These are phyloP conservation scores for Poeciliopsis paucimaculata DNA, from an alignment of 2,797 vertebrate genomes.

Conservation along the genomic window DNA sequence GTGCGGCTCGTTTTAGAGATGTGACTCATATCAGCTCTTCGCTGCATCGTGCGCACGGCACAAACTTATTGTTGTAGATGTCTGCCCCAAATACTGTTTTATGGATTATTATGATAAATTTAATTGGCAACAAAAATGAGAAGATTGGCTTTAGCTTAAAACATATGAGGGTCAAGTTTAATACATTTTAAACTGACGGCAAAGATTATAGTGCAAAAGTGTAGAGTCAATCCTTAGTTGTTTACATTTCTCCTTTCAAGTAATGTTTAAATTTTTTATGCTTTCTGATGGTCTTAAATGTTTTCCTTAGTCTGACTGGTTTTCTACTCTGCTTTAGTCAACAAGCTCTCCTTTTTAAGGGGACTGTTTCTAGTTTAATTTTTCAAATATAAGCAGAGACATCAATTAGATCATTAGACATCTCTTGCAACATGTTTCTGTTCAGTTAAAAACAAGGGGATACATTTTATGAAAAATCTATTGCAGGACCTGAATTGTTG, in stretches of 20 bases:
- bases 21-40: slow-evolving; percentile 71
- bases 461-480: not conserved
- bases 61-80: slow-evolving; percentile 60
- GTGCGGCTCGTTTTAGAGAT: slow-evolving; percentile 71
- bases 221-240: not conserved
- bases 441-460: not conserved
- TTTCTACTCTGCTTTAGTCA: not conserved
- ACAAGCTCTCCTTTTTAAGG: not conserved
- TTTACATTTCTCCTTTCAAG: not conserved
- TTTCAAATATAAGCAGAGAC: not conserved
- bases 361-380: not conserved
- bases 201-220: not conserved
- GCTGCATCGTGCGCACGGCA: slow-evolving; percentile 58
- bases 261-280: not conserved
- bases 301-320: not conserved
- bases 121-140: slow-evolving; percentile 38
- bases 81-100: slow-evolving; percentile 56
- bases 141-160: slow-evolving; percentile 21
- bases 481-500: not conserved
- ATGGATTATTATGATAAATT: slow-evolving; percentile 41
- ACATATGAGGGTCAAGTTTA: not conserved
- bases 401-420: not conserved
- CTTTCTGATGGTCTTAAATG: not conserved
- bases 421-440: not conserved
- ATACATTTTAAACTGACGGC: not conserved